Evolutionary conservation across 2,797 vertebrate genomes (phyloP).

Genomic region (Hypotaenidia philippensis): DNA sequence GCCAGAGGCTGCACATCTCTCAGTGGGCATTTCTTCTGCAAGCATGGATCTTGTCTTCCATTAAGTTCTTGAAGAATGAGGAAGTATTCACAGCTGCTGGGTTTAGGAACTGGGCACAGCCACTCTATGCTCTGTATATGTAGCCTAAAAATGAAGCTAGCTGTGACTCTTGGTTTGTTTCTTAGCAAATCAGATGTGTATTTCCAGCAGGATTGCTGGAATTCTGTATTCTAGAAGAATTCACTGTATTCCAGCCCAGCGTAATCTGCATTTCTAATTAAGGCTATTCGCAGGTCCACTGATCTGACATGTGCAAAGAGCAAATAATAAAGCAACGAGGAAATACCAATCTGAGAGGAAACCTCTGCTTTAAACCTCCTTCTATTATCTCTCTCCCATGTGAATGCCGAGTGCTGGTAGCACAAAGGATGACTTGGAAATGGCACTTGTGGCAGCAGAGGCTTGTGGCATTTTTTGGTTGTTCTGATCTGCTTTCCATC

Average conservation of each 20-base stretch:
- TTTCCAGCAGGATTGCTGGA: constrained; percentile 16
- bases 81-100: constrained; percentile 7
- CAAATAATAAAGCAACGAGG: constrained; percentile 35
- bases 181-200: neutral
- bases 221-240: no score
- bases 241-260: neutral
- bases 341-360: constrained; percentile 1
- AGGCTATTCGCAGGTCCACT: constrained; percentile 42
- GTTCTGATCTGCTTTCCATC: neutral
- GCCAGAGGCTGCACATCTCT: neutral
- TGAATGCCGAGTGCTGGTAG: neutral
- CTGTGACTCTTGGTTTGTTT: neutral
- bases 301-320: constrained; percentile 61
- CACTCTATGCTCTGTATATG: neutral
- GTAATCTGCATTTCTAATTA: constrained; percentile 73
- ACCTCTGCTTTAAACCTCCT: constrained; percentile 59
- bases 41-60: neutral
- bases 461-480: neutral
- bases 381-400: constrained; percentile 3
- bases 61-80: constrained; percentile 6
- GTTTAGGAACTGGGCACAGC: neutral
- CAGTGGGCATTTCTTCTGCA: neutral
- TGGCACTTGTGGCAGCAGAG: neutral
- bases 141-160: neutral
- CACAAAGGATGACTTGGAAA: constrained; percentile 24